Evolutionary conservation across 2,113 vertebrate genomes (phyloP).

Genomic region (Cyphomyrus discorhynchus): DNA sequence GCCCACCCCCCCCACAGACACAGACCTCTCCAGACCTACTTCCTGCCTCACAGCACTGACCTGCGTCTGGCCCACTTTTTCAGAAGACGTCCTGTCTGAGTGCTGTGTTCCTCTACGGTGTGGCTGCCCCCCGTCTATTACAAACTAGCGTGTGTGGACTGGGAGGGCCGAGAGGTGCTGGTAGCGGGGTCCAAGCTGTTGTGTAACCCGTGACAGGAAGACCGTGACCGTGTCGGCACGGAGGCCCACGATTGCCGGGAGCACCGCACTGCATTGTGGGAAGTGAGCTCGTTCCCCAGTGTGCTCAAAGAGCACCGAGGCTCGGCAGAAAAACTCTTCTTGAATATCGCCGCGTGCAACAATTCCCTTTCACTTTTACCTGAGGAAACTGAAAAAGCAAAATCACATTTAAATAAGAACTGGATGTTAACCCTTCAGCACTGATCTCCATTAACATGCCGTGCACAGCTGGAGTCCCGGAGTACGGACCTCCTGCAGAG

Average conservation of each 20-base stretch:
- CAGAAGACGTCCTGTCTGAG: background rate
- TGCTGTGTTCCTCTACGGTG: background rate
- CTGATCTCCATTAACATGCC: background rate
- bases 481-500: background rate
- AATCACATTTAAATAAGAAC: conserved; percentile 20
- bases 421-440: background rate
- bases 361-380: conserved; percentile 31
- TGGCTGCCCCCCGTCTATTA: background rate
- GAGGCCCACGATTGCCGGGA: background rate
- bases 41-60: background rate
- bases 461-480: too few relatives aligned
- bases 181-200: background rate
- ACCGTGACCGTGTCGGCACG: background rate
- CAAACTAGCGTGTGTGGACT: background rate
- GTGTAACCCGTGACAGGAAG: background rate
- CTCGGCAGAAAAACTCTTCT: conserved; percentile 12
- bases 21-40: background rate
- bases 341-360: conserved; percentile 24
- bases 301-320: background rate
- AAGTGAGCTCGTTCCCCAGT: background rate
- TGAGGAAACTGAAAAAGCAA: conserved; percentile 30
- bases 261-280: background rate
- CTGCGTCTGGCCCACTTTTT: background rate
- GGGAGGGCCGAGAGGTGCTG: background rate
- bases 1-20: background rate